Conservation (phyloP, 2,113 vertebrate species). For the Chloropsis cyanopogon region DNA sequence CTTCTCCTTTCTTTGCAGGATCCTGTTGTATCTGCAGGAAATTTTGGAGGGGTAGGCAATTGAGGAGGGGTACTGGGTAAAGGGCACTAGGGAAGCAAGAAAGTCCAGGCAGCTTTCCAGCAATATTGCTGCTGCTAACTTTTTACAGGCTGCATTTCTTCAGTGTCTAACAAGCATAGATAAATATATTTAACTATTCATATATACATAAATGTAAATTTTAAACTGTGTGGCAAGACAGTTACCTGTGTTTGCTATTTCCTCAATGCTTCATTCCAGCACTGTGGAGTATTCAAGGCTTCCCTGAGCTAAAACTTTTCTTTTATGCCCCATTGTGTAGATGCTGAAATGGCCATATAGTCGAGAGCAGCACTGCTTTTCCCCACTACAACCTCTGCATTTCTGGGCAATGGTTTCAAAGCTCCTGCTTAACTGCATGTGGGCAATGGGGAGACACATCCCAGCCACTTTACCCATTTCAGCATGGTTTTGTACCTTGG, state of each 20-base stretch:
- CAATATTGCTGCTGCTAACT: neutral
- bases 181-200: neutral
- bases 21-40: neutral
- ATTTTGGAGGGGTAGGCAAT: too few relatives aligned
- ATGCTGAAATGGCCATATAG: neutral
- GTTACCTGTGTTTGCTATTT: neutral
- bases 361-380: neutral
- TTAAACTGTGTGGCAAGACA: neutral
- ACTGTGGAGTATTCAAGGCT: neutral
- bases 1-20: neutral
- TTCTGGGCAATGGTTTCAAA: neutral
- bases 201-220: neutral
- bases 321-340: neutral
- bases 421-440: neutral
- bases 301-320: neutral
- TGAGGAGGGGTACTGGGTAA: neutral
- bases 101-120: neutral
- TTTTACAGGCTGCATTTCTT: neutral
- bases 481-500: neutral
- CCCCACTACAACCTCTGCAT: neutral
- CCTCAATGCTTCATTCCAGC: neutral
- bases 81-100: neutral
- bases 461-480: neutral
- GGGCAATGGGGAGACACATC: neutral
- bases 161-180: neutral